Evolutionary conservation across 1,140 invertebrate genomes (phyloP).

Genomic region (Micrasema minimum): DNA sequence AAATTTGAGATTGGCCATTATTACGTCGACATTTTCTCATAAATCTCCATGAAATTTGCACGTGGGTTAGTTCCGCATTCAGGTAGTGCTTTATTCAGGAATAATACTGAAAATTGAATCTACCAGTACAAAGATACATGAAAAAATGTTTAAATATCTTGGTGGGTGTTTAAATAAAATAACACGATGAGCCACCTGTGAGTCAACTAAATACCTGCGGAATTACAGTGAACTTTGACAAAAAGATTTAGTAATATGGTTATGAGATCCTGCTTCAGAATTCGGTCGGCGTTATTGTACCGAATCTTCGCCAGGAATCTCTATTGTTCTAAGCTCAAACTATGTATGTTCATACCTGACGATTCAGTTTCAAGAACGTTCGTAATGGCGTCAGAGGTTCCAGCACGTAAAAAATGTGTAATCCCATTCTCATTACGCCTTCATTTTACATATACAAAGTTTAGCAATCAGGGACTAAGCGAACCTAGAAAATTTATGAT

Average conservation of each 20-base stretch:
- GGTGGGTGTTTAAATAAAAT: background rate
- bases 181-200: slow-evolving; percentile 20
- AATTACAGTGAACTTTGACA: slow-evolving; percentile 36
- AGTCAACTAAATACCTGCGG: slow-evolving; percentile 45
- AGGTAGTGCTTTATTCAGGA: too few relatives aligned
- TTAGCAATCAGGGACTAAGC: too few relatives aligned
- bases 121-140: too few relatives aligned
- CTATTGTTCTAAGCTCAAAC: slow-evolving; percentile 32
- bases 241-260: background rate
- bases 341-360: too few relatives aligned
- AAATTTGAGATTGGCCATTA: too few relatives aligned
- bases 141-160: slow-evolving; percentile 1
- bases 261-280: slow-evolving; percentile 27
- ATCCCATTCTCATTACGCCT: background rate
- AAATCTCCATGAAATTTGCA: too few relatives aligned
- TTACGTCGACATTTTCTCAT: too few relatives aligned
- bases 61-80: too few relatives aligned
- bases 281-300: slow-evolving; percentile 35
- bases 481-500: too few relatives aligned
- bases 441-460: background rate
- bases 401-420: slow-evolving; percentile 28
- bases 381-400: slow-evolving; percentile 26
- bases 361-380: slow-evolving; percentile 24
- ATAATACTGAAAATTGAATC: too few relatives aligned
- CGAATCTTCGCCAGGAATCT: slow-evolving; percentile 41